These are phyloP conservation scores for Pachycephala philippinensis DNA, from an alignment of 2,113 vertebrate genomes.

Conservation along the genomic window DNA sequence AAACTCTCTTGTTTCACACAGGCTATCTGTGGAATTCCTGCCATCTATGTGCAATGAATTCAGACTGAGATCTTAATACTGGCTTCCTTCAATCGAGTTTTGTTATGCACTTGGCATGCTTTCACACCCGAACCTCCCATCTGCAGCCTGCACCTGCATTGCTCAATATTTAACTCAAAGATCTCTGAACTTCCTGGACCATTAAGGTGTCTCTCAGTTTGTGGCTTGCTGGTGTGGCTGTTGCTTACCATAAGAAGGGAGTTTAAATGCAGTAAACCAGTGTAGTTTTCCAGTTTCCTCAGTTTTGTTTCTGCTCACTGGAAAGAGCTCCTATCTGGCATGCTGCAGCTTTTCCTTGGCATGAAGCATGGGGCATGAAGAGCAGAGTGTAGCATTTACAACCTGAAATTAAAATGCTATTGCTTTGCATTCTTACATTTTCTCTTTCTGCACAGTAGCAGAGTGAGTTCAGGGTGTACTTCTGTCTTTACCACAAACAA, in stretches of 20 bases:
- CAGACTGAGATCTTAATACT: constrained; percentile 45
- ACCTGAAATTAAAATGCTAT: constrained; percentile 38
- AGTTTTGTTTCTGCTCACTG: constrained; percentile 40
- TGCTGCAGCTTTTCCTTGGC: constrained; percentile 14
- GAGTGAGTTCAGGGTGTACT: background rate
- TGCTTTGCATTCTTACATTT: background rate
- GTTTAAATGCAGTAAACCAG: background rate
- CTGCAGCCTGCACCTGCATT: constrained; percentile 71
- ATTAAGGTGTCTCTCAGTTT: constrained; percentile 30
- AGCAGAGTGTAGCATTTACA: constrained; percentile 26
- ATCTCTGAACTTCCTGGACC: constrained; percentile 48
- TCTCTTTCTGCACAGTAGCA: background rate
- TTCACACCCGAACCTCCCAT: constrained; percentile 60
- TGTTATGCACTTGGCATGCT: constrained; percentile 63
- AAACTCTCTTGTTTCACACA: constrained; percentile 17
- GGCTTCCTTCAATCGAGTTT: constrained; percentile 71
- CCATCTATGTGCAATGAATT: constrained; percentile 44
- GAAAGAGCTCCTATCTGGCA: constrained; percentile 29
- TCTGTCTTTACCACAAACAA: constrained; percentile 6
- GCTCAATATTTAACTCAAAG: constrained; percentile 34
- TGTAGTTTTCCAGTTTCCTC: background rate
- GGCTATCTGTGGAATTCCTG: constrained; percentile 53
- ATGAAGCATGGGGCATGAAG: background rate
- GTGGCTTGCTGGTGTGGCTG: constrained; percentile 7
- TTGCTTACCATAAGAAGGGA: background rate